Base-by-base conservation (phyloP, 1,140 invertebrate species). In the Olivierus martensii region DNA sequence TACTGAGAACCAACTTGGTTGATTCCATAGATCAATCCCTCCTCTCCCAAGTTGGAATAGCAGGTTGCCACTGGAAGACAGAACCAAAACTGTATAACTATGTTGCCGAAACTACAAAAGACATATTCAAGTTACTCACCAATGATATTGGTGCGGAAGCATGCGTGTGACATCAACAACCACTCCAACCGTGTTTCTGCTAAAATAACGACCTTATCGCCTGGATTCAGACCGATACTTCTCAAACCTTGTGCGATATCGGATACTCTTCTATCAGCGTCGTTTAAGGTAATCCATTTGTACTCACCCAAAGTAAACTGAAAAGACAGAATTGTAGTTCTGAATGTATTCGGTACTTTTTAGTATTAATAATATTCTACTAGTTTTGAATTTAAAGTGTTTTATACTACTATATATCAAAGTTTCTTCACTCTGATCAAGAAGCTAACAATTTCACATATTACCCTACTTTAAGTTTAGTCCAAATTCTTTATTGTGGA, bases 131-230 rank as follows among this genome's bases (percentile, higher is more conserved):
- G 28, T 28, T 4, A 28, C 12, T 47, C 55, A 53, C 56, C 49
- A 46, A 49, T 46, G 6, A 46, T 49, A 41, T 56, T 61, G 6
- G 54, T 42, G 35, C 54, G 18, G 15, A 52, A 48, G 15, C 46
- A 46, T 2, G 55, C 84, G 74, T 59, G 86, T 80, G 91, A 85
- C 1, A 88, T 83, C 36, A 96, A 79, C 78, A 98, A 83, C 93
- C 94, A 99, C 74, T 99, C 94, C 21, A 84, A 83, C 57, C 93
- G 75, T 0, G 94, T 99, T 73, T 99, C 95, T 0, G 93, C 88
- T 71, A 95, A 97, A 60, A 99, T 86, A 15, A 89, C 84, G 53
- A 98, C 71, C 60, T 86, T 88, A 46, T 78, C 71, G 9, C 74
- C 73, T 1, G 80, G 76, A 48, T 74, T 69, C 52, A 82, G 75